A percentile compares a stretch with the other conserved stretches of the same genome.
These are phyloP conservation scores for Ariopsis seemanni DNA, from an alignment of 2,113 vertebrate species.

Conservation along the genomic window DNA sequence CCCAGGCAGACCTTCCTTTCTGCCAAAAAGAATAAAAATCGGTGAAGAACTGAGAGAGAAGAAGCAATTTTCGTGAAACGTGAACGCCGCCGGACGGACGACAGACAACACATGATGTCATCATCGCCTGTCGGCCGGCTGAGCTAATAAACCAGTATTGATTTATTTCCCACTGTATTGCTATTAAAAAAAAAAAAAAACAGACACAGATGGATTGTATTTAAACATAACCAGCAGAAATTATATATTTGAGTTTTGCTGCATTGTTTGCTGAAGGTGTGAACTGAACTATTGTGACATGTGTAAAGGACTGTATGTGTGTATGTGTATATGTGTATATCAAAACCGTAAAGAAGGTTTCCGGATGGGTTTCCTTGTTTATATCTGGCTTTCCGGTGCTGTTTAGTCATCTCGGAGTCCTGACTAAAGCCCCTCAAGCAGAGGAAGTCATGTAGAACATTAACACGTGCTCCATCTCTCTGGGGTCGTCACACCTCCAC, in stretches of 20 bases:
- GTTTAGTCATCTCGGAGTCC: slow-evolving; percentile 46
- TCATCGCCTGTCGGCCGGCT: too few species aligned
- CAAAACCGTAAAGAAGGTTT: slow-evolving; percentile 53
- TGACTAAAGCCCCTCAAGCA: slow-evolving; percentile 39
- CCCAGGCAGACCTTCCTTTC: too few species aligned
- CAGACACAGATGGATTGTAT: not conserved
- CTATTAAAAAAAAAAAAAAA: not conserved
- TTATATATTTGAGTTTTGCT: slow-evolving; percentile 13
- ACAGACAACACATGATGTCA: too few species aligned
- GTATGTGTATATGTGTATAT: slow-evolving; percentile 6
- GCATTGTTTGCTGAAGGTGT: slow-evolving; percentile 32
- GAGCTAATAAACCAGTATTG: not conserved
- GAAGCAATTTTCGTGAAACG: too few species aligned
- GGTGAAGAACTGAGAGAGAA: too few species aligned
- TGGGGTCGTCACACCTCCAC: slow-evolving; percentile 61
- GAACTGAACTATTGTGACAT: not conserved
- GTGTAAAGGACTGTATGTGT: slow-evolving; percentile 18
- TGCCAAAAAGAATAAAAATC: too few species aligned
- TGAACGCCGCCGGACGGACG: too few species aligned
- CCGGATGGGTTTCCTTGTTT: slow-evolving; percentile 67
- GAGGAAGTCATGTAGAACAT: slow-evolving; percentile 56
- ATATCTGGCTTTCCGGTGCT: slow-evolving; percentile 57
- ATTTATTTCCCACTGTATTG: not conserved
- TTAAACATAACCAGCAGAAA: slow-evolving; percentile 11
- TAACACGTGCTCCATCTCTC: slow-evolving; percentile 60